These are phyloP conservation scores for Euschistus heros DNA, from an alignment of 1,140 invertebrate species.

Conservation along the genomic window DNA sequence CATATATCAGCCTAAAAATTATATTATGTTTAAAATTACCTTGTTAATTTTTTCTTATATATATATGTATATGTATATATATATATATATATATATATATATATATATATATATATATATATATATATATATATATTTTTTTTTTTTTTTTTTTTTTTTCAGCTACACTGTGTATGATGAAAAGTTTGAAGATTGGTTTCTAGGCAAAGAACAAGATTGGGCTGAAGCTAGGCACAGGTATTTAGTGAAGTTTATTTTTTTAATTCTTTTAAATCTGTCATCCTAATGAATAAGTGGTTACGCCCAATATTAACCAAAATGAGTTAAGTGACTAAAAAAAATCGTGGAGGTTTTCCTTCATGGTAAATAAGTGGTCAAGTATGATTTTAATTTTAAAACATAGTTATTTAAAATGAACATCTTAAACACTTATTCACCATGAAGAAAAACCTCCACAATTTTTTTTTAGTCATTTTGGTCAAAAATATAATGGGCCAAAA, in stretches of 20 bases:
- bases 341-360: no score
- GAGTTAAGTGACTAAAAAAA: no score
- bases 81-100: background rate
- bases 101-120: background rate
- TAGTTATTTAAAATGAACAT: no score
- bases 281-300: background rate
- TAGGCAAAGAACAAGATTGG: conserved; percentile 48
- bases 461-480: background rate
- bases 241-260: conserved; percentile 25
- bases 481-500: background rate
- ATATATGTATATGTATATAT: background rate
- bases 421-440: no score
- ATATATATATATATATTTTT: background rate
- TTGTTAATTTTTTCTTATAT: background rate
- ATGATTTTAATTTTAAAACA: no score
- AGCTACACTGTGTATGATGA: conserved; percentile 37
- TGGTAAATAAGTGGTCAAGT: no score
- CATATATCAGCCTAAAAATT: background rate
- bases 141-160: conserved; percentile 8
- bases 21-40: background rate
- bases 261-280: background rate
- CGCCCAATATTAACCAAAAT: background rate
- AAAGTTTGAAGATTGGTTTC: conserved; percentile 67
- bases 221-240: conserved; percentile 41
- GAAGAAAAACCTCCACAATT: background rate